Percentiles rank a stretch among this genome's conserved stretches.
These are phyloP conservation scores for Corythaeola cristata DNA, from an alignment of 2,113 vertebrate species.

Conservation along the genomic window DNA sequence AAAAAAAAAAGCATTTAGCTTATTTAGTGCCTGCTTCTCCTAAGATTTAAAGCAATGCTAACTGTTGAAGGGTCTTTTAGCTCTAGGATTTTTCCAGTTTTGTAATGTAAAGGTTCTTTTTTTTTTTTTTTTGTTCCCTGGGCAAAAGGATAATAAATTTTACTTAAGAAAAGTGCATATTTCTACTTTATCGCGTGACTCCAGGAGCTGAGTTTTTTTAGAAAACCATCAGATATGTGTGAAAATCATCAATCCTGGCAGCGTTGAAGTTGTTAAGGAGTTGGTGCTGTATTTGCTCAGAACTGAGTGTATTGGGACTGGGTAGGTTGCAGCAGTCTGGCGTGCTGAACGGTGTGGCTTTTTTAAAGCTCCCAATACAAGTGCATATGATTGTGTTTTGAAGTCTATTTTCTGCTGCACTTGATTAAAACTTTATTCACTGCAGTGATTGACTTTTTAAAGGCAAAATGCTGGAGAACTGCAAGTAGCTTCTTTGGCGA, in stretches of 20 bases:
- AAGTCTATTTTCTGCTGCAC: conserved; percentile 11
- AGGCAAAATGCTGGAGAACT: background rate
- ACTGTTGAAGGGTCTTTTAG: background rate
- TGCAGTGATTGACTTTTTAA: background rate
- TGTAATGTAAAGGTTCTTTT: background rate
- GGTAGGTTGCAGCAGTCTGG: background rate
- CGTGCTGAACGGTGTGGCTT: background rate
- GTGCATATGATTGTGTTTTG: background rate
- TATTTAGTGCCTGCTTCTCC: background rate
- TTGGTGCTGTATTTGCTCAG: conserved; percentile 1
- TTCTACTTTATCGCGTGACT: background rate
- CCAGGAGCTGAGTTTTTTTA: background rate
- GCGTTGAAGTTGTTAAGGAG: background rate
- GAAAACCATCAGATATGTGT: conserved; percentile 10
- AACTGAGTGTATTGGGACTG: background rate
- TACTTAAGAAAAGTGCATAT: background rate
- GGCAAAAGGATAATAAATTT: background rate
- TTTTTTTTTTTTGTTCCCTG: background rate
- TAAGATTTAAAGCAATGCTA: background rate
- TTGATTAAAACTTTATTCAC: background rate
- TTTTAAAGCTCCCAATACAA: background rate
- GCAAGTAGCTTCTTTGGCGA: background rate
- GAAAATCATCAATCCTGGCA: conserved; percentile 33
- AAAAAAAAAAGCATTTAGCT: background rate
- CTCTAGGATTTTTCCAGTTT: background rate